Evolutionary conservation across 2,888 invertebrate genomes (phyloP), one percentile per base, ranked within the genome.

Genomic region (Macrosoma leucophasiata): DNA sequence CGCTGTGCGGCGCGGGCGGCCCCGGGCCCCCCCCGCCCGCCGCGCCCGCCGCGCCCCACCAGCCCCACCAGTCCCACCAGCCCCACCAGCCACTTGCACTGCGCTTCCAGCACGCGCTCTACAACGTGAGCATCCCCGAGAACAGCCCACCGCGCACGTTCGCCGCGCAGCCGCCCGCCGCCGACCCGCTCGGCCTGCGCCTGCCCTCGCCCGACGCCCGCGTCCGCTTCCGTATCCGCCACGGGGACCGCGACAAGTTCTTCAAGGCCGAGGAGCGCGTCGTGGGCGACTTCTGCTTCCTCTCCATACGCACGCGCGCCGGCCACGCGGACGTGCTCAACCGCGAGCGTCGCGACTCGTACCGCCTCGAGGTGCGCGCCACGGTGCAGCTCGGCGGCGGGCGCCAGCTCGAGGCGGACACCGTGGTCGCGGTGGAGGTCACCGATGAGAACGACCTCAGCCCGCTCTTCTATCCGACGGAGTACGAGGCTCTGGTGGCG

Each of bases 271-370:
- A 97, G 68, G 92, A 94, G 53, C 88, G 91, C 39, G 84, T 90
- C 40, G 92, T 98, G 32, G 98, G 98, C 20, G 96, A 98, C 79
- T 97, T 97, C 84, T 95, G 95, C 70, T 98, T 98, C 76, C 86
- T 98, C 33, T 86, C 92, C 33, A 89, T 98, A 40, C 88, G 97
- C 57, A 96, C 95, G 46, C 89, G 95, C 63, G 94, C 96, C 39
- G 94, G 93, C 23, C 90, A 90, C 63, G 90, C 92, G 45, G 93
- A 94, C 56, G 95, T 96, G 47, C 84, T 98, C 40, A 98, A 98
- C 78, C 89, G 98, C 42, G 98, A 98, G 74, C 89, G 96, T 33
- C 91, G 91, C 50, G 95, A 95, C 60, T 85, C 88, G 39, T 97
- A 96, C 79, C 85, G 89, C 30, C 85, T 97, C 21, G 90, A 90